Evolutionary conservation across 2,888 invertebrate genomes (phyloP).

Genomic region (Alentia gelatinosa): DNA sequence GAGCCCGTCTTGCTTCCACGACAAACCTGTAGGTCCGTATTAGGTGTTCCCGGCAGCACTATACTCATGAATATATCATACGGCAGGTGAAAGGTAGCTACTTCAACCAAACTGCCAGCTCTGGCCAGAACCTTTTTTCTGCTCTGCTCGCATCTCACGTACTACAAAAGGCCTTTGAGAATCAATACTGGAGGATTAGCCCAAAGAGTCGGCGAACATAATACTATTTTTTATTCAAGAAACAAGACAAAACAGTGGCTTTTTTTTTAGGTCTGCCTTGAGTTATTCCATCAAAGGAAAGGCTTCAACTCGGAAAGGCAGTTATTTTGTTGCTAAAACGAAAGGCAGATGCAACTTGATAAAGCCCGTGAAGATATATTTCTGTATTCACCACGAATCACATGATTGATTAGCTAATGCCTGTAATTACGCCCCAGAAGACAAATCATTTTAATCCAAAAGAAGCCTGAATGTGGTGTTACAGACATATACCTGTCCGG

Average conservation of each 20-base stretch:
- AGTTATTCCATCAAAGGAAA: background rate
- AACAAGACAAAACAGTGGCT: background rate
- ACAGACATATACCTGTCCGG: no score
- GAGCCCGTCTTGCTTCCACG: no score
- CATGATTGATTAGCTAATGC: no score
- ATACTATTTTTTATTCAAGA: background rate
- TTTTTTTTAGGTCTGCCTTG: background rate
- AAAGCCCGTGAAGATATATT: no score
- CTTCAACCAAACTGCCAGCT: no score
- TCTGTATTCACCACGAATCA: no score
- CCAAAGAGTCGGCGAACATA: background rate
- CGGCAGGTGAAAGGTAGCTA: background rate
- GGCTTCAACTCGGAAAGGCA: no score
- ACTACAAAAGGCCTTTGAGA: background rate
- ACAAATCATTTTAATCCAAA: no score
- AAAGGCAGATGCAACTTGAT: no score
- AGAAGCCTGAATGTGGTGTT: no score
- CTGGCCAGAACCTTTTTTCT: background rate
- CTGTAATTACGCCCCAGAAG: no score
- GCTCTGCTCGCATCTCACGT: background rate
- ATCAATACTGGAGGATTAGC: background rate
- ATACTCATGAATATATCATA: background rate
- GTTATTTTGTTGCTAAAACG: no score
- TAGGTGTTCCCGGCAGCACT: background rate
- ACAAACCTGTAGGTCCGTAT: background rate